Conservation (phyloP, 1,140 invertebrate species). For the Carposina sasakii region DNA sequence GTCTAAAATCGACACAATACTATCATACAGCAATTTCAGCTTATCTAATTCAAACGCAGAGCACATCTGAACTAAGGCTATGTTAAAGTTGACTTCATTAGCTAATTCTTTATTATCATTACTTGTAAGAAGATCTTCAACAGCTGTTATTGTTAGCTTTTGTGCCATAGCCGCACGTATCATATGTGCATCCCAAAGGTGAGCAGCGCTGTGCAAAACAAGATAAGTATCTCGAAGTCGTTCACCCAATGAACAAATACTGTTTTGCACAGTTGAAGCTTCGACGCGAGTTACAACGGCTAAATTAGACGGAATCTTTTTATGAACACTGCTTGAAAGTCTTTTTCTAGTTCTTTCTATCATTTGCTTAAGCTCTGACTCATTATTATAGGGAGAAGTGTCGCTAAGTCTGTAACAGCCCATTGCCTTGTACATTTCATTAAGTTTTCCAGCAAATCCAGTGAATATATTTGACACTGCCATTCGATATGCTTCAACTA, state of each 20-base stretch:
- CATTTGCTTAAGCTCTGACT: slow-evolving; percentile 25
- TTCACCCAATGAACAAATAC: slow-evolving; percentile 36
- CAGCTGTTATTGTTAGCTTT: slow-evolving; percentile 42
- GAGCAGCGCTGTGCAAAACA: slow-evolving; percentile 41
- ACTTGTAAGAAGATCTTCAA: slow-evolving; percentile 47
- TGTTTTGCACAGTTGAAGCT: slow-evolving; percentile 35
- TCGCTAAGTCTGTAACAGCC: slow-evolving; percentile 15
- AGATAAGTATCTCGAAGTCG: slow-evolving; percentile 37
- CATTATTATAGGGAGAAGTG: slow-evolving; percentile 11
- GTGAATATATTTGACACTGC: slow-evolving; percentile 31
- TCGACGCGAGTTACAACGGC: slow-evolving; percentile 21
- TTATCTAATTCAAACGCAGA: slow-evolving; percentile 40
- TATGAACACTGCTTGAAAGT: slow-evolving; percentile 15
- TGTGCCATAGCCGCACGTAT: slow-evolving; percentile 40
- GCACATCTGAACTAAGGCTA: slow-evolving; percentile 44
- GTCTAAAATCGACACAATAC: slow-evolving; percentile 25
- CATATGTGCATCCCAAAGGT: slow-evolving; percentile 48
- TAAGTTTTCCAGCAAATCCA: slow-evolving; percentile 33
- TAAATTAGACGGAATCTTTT: slow-evolving; percentile 5
- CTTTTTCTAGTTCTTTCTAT: slow-evolving; percentile 24
- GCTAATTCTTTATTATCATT: slow-evolving; percentile 41
- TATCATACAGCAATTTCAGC: slow-evolving; percentile 36
- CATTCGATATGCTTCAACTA: slow-evolving; percentile 37
- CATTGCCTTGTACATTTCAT: slow-evolving; percentile 32
- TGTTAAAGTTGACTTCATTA: slow-evolving; percentile 47